Conservation (phyloP, 1,140 invertebrate species). For the Holotrichia oblita region DNA sequence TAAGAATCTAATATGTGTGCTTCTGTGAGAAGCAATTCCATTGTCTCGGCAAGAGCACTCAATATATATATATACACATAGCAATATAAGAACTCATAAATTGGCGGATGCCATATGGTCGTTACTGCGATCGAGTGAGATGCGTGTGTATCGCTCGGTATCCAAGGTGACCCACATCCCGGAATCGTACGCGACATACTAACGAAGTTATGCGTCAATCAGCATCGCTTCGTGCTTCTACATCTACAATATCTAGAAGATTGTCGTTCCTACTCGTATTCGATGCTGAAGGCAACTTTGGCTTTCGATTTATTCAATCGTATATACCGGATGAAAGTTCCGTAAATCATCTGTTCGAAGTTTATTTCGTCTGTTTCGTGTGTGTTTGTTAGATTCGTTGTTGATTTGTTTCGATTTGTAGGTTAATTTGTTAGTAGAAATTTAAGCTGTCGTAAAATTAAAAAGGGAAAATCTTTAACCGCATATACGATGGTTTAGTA, state of each 20-base stretch:
- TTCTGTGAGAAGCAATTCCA: not conserved
- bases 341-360: not conserved
- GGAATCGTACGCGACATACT: not conserved
- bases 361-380: not conserved
- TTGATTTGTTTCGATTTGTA: not conserved
- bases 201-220: constrained; percentile 16
- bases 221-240: not conserved
- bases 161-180: not conserved
- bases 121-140: not conserved
- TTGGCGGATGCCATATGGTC: not conserved
- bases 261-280: not conserved
- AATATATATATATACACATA: not conserved
- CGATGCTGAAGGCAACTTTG: not conserved
- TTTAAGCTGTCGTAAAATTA: no score
- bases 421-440: not conserved
- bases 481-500: no score
- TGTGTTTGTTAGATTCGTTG: not conserved
- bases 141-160: not conserved
- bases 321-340: not conserved
- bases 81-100: not conserved
- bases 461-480: no score
- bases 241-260: not conserved
- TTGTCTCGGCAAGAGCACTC: not conserved
- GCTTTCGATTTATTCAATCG: not conserved
- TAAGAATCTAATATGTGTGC: not conserved